Conservation (phyloP, 2,113 vertebrate genomes). For the Tragelaphus strepsiceros region DNA sequence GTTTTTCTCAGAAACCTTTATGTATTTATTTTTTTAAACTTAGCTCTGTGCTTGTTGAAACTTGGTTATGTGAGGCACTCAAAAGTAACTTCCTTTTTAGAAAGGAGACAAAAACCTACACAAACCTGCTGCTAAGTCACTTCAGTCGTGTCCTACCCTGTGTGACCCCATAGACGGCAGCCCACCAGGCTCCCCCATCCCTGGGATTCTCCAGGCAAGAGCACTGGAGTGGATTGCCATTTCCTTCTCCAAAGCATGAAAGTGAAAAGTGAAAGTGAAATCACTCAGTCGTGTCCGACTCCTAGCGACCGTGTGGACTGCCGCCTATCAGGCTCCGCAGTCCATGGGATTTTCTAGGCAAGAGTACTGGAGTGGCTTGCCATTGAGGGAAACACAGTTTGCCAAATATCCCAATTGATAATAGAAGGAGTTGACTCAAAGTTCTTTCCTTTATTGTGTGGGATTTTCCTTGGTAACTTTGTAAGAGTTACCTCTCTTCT, state of each 20-base stretch:
- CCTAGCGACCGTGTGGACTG: too few relatives aligned
- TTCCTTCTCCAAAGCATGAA: too few relatives aligned
- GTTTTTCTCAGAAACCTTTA: neutral
- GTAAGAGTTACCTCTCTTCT: neutral
- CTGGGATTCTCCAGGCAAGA: too few relatives aligned
- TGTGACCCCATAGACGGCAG: too few relatives aligned
- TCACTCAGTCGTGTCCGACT: too few relatives aligned
- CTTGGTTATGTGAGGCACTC: neutral
- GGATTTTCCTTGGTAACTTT: neutral
- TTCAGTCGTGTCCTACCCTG: too few relatives aligned
- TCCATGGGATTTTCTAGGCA: too few relatives aligned
- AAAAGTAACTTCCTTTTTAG: slow-evolving; percentile 45
- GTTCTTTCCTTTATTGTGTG: neutral
- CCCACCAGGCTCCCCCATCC: too few relatives aligned
- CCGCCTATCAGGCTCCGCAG: too few relatives aligned
- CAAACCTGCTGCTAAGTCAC: neutral
- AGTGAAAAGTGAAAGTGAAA: too few relatives aligned
- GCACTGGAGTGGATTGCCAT: too few relatives aligned
- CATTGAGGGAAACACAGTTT: neutral
- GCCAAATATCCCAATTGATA: slow-evolving; percentile 13
- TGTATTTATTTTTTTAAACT: neutral
- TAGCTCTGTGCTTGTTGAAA: neutral
- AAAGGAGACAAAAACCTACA: neutral
- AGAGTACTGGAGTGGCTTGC: too few relatives aligned
- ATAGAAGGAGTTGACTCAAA: slow-evolving; percentile 20